Base-by-base conservation (phyloP, 2,113 vertebrate species). In the Tetrax tetrax region DNA sequence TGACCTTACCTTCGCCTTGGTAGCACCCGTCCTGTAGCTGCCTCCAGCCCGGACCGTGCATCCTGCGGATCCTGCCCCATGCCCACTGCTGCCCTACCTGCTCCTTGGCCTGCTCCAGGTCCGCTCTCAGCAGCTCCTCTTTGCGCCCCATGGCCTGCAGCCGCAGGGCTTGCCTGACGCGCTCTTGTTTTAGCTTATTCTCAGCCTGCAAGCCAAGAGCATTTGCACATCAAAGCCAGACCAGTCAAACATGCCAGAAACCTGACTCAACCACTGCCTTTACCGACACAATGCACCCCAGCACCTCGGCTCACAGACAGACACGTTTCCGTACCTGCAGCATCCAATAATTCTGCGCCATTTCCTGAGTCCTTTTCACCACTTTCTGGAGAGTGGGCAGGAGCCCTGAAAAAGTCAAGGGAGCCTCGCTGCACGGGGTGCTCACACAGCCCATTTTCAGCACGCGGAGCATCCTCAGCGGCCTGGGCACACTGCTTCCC, bases 141-240 rank as follows among this genome's bases (percentile, higher is more conserved):
- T 96, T 96, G 95, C 50, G 96, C 54, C 85, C 96, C 97, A 97
- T 96, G 96, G 98, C 98, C 95, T 71, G 97, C 63, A 98, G 96
- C 93, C 98, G 98, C 77, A 93, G 95, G 3, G 80, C 95, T 76
- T 97, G 96, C 96, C 54, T 98, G 89, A 94, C 95, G 23, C 97
- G 77, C 57, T 97, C 97, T 14, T 95, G 89, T 56, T 93, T 89
- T 87, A 98, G 95, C 75, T 97, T 96, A 81, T 97, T 93, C 95
- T 97, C 96, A 18, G 96, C 97, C 98, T 99, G 96, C 91, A 93
- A 95, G 64, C n/a, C n/a, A n/a, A n/a, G n/a, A n/a, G n/a, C n/a
- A n/a, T n/a, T n/a, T n/a, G n/a, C n/a, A n/a, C n/a, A n/a, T n/a
- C n/a, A n/a, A n/a, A n/a, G n/a, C n/a, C n/a, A n/a, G n/a, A n/a